Evolutionary conservation across 2,113 vertebrate species (phyloP).

Genomic region (Macaca nemestrina): DNA sequence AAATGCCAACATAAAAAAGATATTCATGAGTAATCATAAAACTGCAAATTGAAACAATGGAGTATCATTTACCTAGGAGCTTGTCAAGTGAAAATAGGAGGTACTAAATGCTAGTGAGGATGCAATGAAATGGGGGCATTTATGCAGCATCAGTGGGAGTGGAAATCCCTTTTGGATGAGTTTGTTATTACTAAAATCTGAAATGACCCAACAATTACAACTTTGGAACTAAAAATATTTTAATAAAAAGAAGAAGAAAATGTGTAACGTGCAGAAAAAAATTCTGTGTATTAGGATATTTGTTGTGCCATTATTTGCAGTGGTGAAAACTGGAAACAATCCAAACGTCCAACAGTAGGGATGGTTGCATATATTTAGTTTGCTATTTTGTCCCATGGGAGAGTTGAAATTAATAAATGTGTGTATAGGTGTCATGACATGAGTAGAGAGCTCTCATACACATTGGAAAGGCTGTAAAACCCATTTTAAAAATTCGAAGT

Average conservation of each 20-base stretch:
- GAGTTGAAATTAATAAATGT: not conserved
- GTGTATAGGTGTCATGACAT: not conserved
- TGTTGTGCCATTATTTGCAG: not conserved
- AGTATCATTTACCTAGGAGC: not conserved
- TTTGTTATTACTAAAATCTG: not conserved
- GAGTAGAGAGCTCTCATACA: not conserved
- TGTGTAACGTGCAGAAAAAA: not conserved
- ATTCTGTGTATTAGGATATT: not conserved
- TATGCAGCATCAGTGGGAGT: not conserved
- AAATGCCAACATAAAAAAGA: not conserved
- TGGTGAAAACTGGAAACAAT: not conserved
- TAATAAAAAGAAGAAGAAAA: not conserved
- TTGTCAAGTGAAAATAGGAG: not conserved
- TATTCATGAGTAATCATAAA: not conserved
- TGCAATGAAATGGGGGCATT: not conserved
- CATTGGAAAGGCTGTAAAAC: not conserved
- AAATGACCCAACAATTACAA: not conserved
- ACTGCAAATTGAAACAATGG: not conserved
- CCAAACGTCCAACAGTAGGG: not conserved
- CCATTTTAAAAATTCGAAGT: not conserved
- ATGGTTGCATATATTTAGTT: rapidly evolving
- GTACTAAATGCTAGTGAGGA: not conserved
- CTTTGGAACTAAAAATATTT: not conserved
- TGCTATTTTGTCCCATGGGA: not conserved
- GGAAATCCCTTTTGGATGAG: not conserved